Base-by-base conservation (phyloP, 2,113 vertebrate species). In the Manacus vitellinus region DNA sequence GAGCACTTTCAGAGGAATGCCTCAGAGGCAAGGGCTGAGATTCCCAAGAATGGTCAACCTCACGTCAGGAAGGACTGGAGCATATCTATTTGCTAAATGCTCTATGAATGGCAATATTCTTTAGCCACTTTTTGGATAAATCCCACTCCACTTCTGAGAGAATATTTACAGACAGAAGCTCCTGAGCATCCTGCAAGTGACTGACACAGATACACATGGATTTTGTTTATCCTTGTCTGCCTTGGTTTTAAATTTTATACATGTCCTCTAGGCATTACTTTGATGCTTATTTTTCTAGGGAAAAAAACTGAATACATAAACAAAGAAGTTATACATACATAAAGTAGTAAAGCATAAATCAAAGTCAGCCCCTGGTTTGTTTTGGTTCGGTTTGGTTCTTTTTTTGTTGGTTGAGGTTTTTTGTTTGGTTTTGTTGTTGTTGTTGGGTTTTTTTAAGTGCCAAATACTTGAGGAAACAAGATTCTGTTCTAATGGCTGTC, bases 151-250 rank as follows among this genome's bases (percentile, higher is more conserved):
- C 10, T 86, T 96, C 87, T 78, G 59, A 80, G 54, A 94, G 33
- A 77, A 71, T 70, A 92, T 94, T 96, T 95, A 75, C 79, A 89
- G 89, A 95, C 85, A 93, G 22, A 37, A 90, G 96, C 83, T 98
- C 75, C 59, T 35, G 43, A 95, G 87, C 31, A 22, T 87, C 79
- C 82, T 90, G 86, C 59, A 68, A 91, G 47, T 82, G 92, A 93
- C 56, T 96, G 95, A 59, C 92, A 96, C 52, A 86, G 37, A 96
- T 96, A 97, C 97, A 97, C 96, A 97, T 97, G 97, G 96, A 96
- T 98, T 97, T 96, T 96, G 95, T 97, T 98, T 98, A 96, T 96
- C 97, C 96, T 96, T 97, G 75, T 94, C 96, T 55, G 89, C 65
- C 77, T 95, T 94, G 84, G 95, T 97, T 98, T 98, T 97, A 94